Evolutionary conservation across 2,888 invertebrate species (phyloP).

Genomic region (Drosophila subquinaria): DNA sequence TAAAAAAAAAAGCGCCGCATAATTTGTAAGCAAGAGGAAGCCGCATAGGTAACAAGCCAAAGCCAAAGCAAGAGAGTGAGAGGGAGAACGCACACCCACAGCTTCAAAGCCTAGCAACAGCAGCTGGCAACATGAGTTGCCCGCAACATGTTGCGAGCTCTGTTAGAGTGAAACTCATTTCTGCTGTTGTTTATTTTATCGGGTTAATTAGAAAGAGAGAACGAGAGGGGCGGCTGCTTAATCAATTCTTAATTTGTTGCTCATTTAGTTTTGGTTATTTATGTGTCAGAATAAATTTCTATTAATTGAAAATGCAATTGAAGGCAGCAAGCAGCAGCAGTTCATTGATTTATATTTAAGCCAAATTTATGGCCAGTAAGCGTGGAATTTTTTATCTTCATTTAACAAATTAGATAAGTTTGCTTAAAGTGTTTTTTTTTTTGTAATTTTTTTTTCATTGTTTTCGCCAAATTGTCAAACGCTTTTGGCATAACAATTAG

Average conservation of each 20-base stretch:
- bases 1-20: conserved; percentile 53
- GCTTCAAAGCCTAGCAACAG: conserved; percentile 38
- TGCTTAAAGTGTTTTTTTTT: neutral
- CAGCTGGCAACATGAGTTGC: conserved; percentile 34
- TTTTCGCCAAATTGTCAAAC: conserved; percentile 54
- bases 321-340: conserved; percentile 21
- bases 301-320: conserved; percentile 72
- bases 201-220: conserved; percentile 46
- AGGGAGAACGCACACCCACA: conserved; percentile 24
- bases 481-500: conserved; percentile 74
- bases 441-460: conserved; percentile 19
- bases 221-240: conserved; percentile 25
- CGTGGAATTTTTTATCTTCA: conserved; percentile 53
- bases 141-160: conserved; percentile 58
- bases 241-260: conserved; percentile 64
- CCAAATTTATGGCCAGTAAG: conserved; percentile 57
- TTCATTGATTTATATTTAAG: conserved; percentile 66
- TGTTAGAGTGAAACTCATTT: conserved; percentile 33
- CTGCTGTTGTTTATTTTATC: conserved; percentile 48
- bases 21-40: conserved; percentile 69
- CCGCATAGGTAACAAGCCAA: conserved; percentile 32
- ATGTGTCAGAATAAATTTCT: conserved; percentile 68
- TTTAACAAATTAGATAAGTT: conserved; percentile 32
- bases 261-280: conserved; percentile 56
- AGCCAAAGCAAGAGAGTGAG: conserved; percentile 9